phyloP scores from a whole-genome alignment of 2,797 vertebrate genomes.

The Xiphorhynchus erythropygius region DNA sequence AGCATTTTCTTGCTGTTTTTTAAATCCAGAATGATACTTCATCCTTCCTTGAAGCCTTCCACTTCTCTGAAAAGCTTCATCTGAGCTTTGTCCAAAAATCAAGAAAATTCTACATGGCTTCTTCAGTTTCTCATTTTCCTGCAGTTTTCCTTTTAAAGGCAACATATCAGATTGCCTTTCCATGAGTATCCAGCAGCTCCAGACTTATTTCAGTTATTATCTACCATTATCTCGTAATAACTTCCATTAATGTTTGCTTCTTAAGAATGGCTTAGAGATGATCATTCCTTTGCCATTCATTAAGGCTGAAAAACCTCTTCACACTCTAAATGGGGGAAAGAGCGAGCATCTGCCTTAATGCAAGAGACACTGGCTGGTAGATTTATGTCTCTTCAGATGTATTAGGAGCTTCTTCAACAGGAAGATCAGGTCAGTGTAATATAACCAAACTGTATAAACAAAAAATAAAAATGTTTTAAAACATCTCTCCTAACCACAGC shows the following conservation, averaged over 20 bases:
- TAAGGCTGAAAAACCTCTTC: not conserved
- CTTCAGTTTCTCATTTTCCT: not conserved
- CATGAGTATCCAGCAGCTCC: not conserved
- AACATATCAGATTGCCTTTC: not conserved
- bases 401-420: not conserved
- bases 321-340: not conserved
- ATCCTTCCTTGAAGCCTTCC: not conserved
- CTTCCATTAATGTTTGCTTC: not conserved
- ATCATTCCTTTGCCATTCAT: not conserved
- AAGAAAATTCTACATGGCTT: not conserved
- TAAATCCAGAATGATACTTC: not conserved
- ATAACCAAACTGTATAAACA: not conserved
- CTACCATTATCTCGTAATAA: not conserved
- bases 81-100: not conserved
- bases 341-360: not conserved
- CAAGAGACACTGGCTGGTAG: not conserved
- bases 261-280: not conserved
- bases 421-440: not conserved
- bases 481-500: not conserved
- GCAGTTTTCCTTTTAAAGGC: not conserved
- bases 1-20: not conserved
- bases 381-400: not conserved
- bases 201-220: not conserved
- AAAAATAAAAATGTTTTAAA: not conserved
- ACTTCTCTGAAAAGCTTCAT: not conserved